These are phyloP conservation scores for Liodrosophila aerea DNA, from an alignment of 2,888 invertebrate species.

Conservation along the genomic window DNA sequence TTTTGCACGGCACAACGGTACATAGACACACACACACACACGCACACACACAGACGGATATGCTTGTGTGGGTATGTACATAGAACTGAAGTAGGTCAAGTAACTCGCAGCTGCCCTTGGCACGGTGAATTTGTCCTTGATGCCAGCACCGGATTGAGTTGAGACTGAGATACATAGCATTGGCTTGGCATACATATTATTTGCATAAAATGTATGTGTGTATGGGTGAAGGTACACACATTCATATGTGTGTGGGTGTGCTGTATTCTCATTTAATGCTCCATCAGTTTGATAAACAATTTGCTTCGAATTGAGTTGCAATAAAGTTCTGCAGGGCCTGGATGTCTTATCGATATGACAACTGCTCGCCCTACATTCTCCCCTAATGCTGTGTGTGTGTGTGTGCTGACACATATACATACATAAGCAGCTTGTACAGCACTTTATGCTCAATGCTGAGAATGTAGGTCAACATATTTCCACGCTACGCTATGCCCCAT, in stretches of 20 bases:
- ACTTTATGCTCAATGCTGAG: slow-evolving; percentile 1
- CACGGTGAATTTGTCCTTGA: slow-evolving; percentile 56
- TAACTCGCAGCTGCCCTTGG: slow-evolving; percentile 48
- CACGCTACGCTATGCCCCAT: slow-evolving; percentile 23
- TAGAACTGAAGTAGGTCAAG: slow-evolving; percentile 52
- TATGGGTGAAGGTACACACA: not conserved
- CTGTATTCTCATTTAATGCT: not conserved
- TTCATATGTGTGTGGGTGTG: not conserved
- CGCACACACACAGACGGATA: not conserved
- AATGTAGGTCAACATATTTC: slow-evolving; percentile 45
- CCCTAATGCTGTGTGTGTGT: slow-evolving; percentile 1
- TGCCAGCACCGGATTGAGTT: slow-evolving; percentile 18
- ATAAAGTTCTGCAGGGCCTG: slow-evolving; percentile 1
- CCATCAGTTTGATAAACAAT: slow-evolving; percentile 4
- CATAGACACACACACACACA: slow-evolving; percentile 2
- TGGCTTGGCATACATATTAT: not conserved
- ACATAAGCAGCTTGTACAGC: not conserved
- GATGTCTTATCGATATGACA: not conserved
- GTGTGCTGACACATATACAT: not conserved
- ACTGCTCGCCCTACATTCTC: not conserved
- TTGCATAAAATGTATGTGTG: slow-evolving; percentile 1
- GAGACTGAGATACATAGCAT: slow-evolving; percentile 9
- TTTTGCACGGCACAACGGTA: slow-evolving; percentile 29
- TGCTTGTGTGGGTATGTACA: not conserved
- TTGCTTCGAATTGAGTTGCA: slow-evolving; percentile 4